Evolutionary conservation across 2,888 invertebrate species (phyloP), one percentile per base, ranked within the genome.

Genomic region (Oscheius sp.): DNA sequence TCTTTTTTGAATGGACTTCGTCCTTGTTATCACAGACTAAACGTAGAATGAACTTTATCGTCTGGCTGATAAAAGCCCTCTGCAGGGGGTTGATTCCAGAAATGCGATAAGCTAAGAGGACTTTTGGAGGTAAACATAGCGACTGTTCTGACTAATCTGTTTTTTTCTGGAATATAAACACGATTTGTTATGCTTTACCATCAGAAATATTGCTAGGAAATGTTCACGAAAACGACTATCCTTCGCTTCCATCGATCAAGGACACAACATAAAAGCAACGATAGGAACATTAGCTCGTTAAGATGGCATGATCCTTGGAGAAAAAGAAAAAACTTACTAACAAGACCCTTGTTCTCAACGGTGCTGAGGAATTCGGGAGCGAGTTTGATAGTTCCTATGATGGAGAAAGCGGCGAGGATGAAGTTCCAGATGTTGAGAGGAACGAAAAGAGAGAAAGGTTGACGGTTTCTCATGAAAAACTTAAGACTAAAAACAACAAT

Each of bases 371-470:
- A 81, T 29, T 79, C 79, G 33, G 70, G 73, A 27, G 72, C 70
- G 71, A 78, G 75, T 65, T 73, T 73, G 63, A 78, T 61, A 12
- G 79, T 73, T 61, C 77, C 77, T 31, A 71, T 64, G 67, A 81
- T 78, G 33, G 88, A 88, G 80, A 88, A 88, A 27, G 87, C 74
- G 10, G 88, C 88, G 65, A 89, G 78, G 27, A 86, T 72, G 46
- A 86, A 85, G 79, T 88, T 89, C 89, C 89, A 89, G 34, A 86
- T 61, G 42, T 86, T 86, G 29, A 88, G 80, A 17, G 78, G 78
- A 8, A 86, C 82, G 42, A 87, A 82, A n/a, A 88, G 80, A 33
- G 87, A 86, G 79, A 85, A 88, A 17, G 86, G 79, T 45, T 84
- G 84, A 6, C 88, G 83, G 50, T 84, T 82, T 50, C 84, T 78